A percentile compares a stretch with the other conserved stretches of the same genome.
Conservation (phyloP, 1,140 invertebrate species). For the Cherax quadricarinatus region DNA sequence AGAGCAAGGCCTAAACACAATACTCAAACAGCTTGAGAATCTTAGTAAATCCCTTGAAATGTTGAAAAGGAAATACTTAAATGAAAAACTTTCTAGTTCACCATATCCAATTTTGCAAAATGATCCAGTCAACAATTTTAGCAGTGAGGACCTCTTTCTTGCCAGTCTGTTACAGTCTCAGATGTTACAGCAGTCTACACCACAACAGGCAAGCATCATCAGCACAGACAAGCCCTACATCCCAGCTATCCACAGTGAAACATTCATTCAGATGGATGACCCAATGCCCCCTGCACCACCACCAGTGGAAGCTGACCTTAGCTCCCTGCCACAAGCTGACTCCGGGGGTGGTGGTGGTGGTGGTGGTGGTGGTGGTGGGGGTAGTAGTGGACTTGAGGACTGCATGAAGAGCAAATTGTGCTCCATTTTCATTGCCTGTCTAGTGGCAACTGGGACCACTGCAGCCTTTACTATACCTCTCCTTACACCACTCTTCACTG, state of each 20-base stretch:
- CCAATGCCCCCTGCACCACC: background rate
- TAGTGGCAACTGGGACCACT: slow-evolving; percentile 3
- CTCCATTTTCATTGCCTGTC: background rate
- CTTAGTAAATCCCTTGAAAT: slow-evolving; percentile 26
- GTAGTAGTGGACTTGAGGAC: background rate
- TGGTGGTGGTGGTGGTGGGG: background rate
- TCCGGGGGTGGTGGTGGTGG: background rate
- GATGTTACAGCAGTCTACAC: background rate
- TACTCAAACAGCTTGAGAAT: background rate
- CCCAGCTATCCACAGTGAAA: slow-evolving; percentile 13
- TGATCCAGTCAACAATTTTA: background rate
- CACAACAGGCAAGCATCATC: background rate
- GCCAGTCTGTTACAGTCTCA: slow-evolving; percentile 6
- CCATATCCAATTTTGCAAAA: background rate
- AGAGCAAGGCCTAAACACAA: background rate
- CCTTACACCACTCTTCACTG: background rate
- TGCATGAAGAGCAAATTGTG: slow-evolving; percentile 19
- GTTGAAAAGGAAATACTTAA: background rate
- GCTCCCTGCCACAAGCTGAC: background rate
- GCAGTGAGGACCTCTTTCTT: background rate
- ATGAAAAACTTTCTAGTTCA: background rate
- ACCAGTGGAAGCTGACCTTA: background rate
- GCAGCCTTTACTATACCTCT: slow-evolving; percentile 25
- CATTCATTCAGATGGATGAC: background rate
- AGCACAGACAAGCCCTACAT: background rate